phyloP scores from a whole-genome alignment of 2,797 vertebrate genomes.

The Gallirallus australis region DNA sequence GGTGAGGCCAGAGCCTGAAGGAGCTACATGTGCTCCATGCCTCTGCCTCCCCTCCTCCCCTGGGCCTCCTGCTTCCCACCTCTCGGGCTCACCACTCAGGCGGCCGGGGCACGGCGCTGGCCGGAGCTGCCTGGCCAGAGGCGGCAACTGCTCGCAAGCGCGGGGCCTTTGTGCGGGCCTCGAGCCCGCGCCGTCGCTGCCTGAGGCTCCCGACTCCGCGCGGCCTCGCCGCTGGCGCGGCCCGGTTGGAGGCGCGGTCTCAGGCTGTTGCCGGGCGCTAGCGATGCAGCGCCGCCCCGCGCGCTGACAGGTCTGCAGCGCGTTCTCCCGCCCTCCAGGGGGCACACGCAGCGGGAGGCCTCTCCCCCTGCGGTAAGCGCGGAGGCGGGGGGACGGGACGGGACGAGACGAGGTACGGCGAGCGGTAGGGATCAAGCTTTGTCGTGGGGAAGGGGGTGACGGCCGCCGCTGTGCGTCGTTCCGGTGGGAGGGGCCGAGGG shows the following conservation, averaged over 20 bases:
- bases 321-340: not conserved
- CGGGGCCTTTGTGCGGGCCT: not conserved
- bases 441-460: rapidly evolving
- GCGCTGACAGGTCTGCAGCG: not conserved
- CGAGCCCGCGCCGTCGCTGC: no score
- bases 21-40: rapidly evolving
- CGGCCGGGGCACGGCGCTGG: not conserved
- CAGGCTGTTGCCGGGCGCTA: no score
- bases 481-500: not conserved
- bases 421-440: not conserved
- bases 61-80: rapidly evolving
- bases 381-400: no score
- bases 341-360: not conserved
- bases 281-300: no score
- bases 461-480: no score
- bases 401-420: not conserved
- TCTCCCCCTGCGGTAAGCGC: no score
- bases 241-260: no score
- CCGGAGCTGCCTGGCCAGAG: not conserved
- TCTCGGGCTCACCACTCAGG: not conserved
- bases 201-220: not conserved
- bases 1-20: no score
- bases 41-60: rapidly evolving
- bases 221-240: rapidly evolving
- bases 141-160: rapidly evolving